Percentiles rank a stretch among this genome's conserved stretches.
Conservation (phyloP, 1,140 invertebrate species). For the Saccostrea echinata region DNA sequence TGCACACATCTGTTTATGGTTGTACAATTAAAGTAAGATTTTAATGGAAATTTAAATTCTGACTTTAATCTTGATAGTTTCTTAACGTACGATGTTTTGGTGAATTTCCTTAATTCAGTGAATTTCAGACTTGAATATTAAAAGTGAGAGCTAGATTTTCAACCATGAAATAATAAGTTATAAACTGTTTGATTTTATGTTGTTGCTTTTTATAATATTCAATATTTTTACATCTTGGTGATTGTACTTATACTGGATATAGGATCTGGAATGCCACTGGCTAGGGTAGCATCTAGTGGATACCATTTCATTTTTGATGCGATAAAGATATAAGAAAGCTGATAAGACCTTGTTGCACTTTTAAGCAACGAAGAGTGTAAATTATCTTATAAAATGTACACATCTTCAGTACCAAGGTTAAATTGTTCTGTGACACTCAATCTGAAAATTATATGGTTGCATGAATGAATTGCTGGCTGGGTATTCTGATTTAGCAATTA, state of each 20-base stretch:
- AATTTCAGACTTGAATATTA: background rate
- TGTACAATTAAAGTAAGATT: too few species aligned
- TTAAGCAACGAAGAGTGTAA: background rate
- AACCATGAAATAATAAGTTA: background rate
- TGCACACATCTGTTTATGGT: background rate
- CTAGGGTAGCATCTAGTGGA: constrained; percentile 14
- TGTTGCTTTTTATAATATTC: background rate
- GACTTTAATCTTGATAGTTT: too few species aligned
- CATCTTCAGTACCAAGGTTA: constrained; percentile 8
- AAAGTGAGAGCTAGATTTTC: background rate
- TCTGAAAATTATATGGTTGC: constrained; percentile 37
- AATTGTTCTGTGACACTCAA: constrained; percentile 23
- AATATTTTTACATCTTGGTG: background rate
- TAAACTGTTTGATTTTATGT: background rate
- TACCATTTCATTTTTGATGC: background rate
- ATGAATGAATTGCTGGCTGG: constrained; percentile 1
- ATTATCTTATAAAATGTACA: constrained; percentile 21
- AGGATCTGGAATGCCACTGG: background rate
- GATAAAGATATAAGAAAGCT: constrained; percentile 25
- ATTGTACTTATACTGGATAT: background rate
- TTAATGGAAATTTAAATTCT: too few species aligned
- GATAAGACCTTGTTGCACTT: constrained; percentile 4
- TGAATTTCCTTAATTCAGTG: too few species aligned
- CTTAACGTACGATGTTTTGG: too few species aligned
- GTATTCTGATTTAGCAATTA: constrained; percentile 21